These are phyloP conservation scores for Cephus cinctus DNA, from an alignment of 1,140 invertebrate genomes.

Conservation along the genomic window DNA sequence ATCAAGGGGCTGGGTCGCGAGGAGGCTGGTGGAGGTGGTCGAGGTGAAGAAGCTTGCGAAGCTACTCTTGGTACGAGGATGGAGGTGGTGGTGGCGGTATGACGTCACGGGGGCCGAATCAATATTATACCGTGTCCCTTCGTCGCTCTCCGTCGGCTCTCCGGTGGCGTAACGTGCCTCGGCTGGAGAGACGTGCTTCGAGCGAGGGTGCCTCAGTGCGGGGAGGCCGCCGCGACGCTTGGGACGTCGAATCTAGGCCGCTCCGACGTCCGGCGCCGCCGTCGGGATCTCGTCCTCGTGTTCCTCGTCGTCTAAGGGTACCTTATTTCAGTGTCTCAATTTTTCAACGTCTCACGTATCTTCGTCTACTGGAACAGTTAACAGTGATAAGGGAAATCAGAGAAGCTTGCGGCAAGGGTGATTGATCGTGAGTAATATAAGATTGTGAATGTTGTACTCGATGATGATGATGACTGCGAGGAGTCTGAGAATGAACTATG, in stretches of 20 bases:
- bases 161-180: slow-evolving; percentile 17
- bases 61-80: too few relatives aligned
- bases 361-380: too few relatives aligned
- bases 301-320: too few relatives aligned
- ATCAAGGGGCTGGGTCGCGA: too few relatives aligned
- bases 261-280: slow-evolving; percentile 34
- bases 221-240: slow-evolving; percentile 49
- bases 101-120: slow-evolving; percentile 32
- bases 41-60: slow-evolving; percentile 14
- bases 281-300: slow-evolving; percentile 15
- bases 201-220: slow-evolving; percentile 46
- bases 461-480: too few relatives aligned
- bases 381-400: background rate
- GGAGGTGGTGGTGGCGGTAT: too few relatives aligned
- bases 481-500: too few relatives aligned
- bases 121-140: slow-evolving; percentile 41
- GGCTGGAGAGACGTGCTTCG: slow-evolving; percentile 7
- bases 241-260: slow-evolving; percentile 40
- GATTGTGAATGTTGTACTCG: background rate
- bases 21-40: slow-evolving; percentile 3
- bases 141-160: slow-evolving; percentile 6
- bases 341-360: background rate
- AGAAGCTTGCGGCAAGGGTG: background rate
- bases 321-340: background rate
- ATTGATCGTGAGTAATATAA: background rate